Base-by-base conservation (phyloP, 2,888 invertebrate species). In the Hypomecis punctinalis region DNA sequence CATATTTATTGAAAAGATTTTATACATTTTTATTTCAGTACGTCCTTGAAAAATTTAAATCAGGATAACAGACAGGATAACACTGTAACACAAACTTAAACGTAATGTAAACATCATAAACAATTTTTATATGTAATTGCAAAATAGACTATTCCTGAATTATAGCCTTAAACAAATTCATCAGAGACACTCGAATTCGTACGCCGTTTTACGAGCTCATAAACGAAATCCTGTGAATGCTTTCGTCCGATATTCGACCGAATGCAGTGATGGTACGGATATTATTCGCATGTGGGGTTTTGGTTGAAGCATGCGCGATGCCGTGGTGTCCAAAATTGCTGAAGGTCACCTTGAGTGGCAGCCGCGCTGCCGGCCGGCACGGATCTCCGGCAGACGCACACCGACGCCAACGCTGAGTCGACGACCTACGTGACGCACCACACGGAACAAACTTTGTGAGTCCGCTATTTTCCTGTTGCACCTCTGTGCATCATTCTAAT, bases 291-390 rank as follows among this genome's bases (percentile, higher is more conserved):
- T 53, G 43, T 40, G 56, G 43, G 54, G 59, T 65, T 74, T 76
- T 74, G 71, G 81, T 83, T 82, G 75, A 86, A 78, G 82, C 90
- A 89, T 91, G 91, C 91, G 90, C 89, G 76, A 76, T 84, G 79
- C 75, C 78, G 82, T 76, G 77, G 82, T 81, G 76, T 83, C 83
- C 83, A 82, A 87, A 87, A 83, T 75, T 77, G 78, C 75, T 85
- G 85, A 90, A 91, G 91, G 91, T 91, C 88, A 91, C 91, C 91
- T 91, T 90, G 86, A 82, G 70, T 73, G 66, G 60, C 57, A 66
- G 62, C 62, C 71, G 43, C 63, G 63, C 23, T 57, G 64, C 65
- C 68, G 66, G 55, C 53, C 69, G 67, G 60, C 56, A 45, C 43
- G 60, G 45, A 9, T 43, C 47, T 57, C 40, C 69, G 67, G 55